These are phyloP conservation scores for Physocephala rufipes DNA, from an alignment of 2,888 invertebrate genomes.

Conservation along the genomic window DNA sequence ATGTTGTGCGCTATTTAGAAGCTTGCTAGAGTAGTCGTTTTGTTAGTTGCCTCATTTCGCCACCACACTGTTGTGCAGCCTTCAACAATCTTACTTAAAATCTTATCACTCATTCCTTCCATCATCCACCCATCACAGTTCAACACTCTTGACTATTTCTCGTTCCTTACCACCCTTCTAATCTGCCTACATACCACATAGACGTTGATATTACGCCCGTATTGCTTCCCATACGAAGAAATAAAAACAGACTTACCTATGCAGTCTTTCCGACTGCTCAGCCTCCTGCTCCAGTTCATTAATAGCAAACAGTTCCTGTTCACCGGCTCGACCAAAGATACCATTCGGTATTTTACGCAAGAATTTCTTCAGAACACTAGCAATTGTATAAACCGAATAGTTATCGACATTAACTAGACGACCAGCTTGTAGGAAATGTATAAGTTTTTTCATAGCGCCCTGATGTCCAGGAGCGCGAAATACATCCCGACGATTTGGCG, in stretches of 20 bases:
- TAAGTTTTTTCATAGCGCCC: constrained; percentile 92
- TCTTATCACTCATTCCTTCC: not conserved
- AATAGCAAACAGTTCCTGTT: constrained; percentile 88
- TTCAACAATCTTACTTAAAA: not conserved
- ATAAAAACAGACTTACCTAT: constrained; percentile 84
- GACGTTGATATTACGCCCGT: not conserved
- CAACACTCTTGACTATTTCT: not conserved
- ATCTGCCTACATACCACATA: not conserved
- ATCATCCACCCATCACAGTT: not conserved
- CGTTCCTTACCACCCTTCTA: not conserved
- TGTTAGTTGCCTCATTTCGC: not conserved
- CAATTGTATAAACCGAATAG: constrained; percentile 97
- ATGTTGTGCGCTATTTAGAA: not conserved
- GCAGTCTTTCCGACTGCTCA: constrained; percentile 90
- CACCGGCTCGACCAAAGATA: constrained; percentile 91
- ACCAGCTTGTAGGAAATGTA: constrained; percentile 89
- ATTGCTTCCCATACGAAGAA: not conserved
- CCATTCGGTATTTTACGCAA: constrained; percentile 96
- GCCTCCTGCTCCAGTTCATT: constrained; percentile 83
- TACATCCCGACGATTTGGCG: constrained; percentile 90
- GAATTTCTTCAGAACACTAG: constrained; percentile 98
- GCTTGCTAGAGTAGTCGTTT: not conserved
- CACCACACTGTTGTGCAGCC: no score
- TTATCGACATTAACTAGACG: constrained; percentile 92
- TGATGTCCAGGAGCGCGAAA: constrained; percentile 96